These are phyloP conservation scores for Pardalotus punctatus DNA, from an alignment of 2,113 vertebrate genomes.

Conservation along the genomic window DNA sequence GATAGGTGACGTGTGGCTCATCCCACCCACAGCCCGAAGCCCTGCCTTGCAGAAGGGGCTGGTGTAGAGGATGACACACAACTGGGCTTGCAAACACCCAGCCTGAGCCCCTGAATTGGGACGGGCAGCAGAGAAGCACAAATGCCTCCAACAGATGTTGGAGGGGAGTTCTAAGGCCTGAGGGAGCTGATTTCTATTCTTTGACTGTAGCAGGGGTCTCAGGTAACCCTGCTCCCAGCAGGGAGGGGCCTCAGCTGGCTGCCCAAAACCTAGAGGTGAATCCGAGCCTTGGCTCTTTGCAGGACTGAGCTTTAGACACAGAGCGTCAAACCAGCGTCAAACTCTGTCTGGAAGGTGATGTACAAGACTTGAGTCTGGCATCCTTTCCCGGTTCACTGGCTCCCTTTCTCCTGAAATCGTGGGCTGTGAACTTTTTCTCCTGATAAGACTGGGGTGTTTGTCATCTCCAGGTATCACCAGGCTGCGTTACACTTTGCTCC, in stretches of 20 bases:
- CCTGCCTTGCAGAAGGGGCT: not conserved
- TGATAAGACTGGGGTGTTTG: not conserved
- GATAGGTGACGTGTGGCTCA: not conserved
- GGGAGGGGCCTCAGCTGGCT: not conserved
- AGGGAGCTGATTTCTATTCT: not conserved
- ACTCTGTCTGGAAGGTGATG: not conserved
- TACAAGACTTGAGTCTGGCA: not conserved
- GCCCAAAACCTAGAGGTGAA: not conserved
- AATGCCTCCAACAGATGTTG: not conserved
- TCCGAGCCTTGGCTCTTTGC: not conserved
- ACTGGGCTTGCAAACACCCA: not conserved
- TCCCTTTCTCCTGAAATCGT: not conserved
- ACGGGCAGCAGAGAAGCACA: not conserved
- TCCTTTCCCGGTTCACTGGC: not conserved
- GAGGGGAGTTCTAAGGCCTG: not conserved
- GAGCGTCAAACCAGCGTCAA: not conserved
- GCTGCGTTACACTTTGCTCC: not conserved
- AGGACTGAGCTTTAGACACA: not conserved
- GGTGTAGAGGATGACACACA: not conserved
- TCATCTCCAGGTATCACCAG: not conserved
- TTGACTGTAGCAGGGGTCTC: not conserved
- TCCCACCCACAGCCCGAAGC: not conserved
- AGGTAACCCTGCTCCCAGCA: not conserved
- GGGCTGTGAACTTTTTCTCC: not conserved
- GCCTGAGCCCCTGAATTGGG: rapidly evolving